Conservation (phyloP, 1,140 invertebrate species). For the Babylonia areolata region DNA sequence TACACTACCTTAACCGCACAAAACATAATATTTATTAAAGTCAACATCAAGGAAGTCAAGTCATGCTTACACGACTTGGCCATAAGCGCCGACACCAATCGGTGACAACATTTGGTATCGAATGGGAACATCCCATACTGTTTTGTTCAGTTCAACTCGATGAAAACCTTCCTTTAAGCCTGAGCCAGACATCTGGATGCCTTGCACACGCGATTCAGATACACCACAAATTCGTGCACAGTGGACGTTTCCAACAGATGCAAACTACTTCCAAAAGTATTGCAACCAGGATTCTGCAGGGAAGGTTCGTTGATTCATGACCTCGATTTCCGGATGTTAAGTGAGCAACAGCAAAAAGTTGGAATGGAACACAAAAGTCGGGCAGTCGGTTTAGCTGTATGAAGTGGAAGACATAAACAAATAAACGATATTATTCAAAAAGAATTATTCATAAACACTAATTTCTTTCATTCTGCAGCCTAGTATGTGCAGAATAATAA, state of each 20-base stretch:
- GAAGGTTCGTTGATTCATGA: neutral
- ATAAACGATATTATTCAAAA: too few relatives aligned
- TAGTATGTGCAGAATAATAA: too few relatives aligned
- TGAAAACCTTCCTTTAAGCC: conserved; percentile 66
- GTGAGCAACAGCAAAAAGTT: neutral
- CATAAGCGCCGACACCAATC: conserved; percentile 97
- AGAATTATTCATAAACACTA: too few relatives aligned
- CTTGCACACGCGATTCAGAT: conserved; percentile 6
- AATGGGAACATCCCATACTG: conserved; percentile 96
- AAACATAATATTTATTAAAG: neutral
- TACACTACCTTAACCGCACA: neutral
- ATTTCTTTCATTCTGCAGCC: too few relatives aligned
- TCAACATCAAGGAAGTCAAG: conserved; percentile 2
- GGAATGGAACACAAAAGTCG: neutral
- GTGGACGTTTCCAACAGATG: conserved; percentile 29
- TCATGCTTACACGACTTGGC: conserved; percentile 92
- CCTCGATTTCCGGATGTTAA: conserved; percentile 2
- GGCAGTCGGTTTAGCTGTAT: too few relatives aligned
- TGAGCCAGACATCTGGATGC: conserved; percentile 32
- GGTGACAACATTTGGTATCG: conserved; percentile 93
- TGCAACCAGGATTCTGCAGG: conserved; percentile 20
- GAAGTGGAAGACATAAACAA: too few relatives aligned
- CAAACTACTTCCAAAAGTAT: neutral
- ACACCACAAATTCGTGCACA: conserved; percentile 17
- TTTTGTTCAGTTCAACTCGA: conserved; percentile 92